These are phyloP conservation scores for Gasterosteus nipponicus DNA, from an alignment of 2,113 vertebrate species.

Conservation along the genomic window DNA sequence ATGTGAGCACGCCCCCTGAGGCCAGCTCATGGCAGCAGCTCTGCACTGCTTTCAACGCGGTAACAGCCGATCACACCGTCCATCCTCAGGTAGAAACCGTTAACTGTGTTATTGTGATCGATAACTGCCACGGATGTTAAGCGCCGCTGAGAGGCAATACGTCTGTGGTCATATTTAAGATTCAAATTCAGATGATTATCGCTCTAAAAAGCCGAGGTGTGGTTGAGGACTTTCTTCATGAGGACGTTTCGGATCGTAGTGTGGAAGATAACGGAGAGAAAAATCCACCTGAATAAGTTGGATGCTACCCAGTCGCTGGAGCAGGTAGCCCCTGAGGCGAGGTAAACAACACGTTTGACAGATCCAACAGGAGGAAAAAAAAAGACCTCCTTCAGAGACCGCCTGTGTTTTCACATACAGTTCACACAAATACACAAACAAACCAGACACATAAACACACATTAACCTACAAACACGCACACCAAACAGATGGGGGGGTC, in stretches of 20 bases:
- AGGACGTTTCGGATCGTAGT: constrained; percentile 13
- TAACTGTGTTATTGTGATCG: neutral
- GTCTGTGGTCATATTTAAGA: neutral
- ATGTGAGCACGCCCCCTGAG: neutral
- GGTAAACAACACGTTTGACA: constrained; percentile 50
- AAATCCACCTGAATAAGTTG: constrained; percentile 35
- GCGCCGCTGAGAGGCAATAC: neutral
- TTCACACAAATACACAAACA: constrained; percentile 28
- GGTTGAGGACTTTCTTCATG: neutral
- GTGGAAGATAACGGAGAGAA: constrained; percentile 28
- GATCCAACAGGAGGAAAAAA: constrained; percentile 33
- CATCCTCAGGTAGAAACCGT: neutral
- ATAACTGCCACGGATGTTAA: neutral
- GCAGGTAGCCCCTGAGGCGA: constrained; percentile 6
- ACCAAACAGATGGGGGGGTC: constrained; percentile 60
- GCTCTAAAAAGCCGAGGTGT: neutral
- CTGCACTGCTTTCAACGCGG: neutral
- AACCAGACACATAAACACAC: constrained; percentile 31
- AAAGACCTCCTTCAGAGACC: constrained; percentile 22
- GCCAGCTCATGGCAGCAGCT: no score
- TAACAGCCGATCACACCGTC: neutral
- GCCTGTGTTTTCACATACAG: constrained; percentile 38
- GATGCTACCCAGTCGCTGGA: constrained; percentile 34
- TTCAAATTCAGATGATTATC: neutral
- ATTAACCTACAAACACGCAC: constrained; percentile 43